phyloP scores from a whole-genome alignment of 2,113 vertebrate genomes.

The Eonycteris spelaea region DNA sequence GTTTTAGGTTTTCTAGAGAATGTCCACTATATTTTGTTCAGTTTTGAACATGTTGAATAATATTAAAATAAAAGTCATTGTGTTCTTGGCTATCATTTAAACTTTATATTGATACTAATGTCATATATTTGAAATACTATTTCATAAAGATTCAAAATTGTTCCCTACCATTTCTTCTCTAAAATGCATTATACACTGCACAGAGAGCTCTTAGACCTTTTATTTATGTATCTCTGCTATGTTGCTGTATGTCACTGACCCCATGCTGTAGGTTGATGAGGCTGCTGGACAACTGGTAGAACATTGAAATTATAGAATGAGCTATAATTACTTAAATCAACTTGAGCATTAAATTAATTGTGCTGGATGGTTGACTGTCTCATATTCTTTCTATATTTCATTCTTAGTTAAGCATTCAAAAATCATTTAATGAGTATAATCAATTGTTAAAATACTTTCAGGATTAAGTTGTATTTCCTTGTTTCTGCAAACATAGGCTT shows the following conservation, averaged over 20 bases:
- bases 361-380: constrained; percentile 17
- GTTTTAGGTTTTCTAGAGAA: constrained; percentile 10
- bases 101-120: background rate
- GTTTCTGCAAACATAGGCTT: background rate
- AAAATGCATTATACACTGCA: background rate
- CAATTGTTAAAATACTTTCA: background rate
- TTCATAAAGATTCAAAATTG: constrained; percentile 13
- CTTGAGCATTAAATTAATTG: constrained; percentile 47
- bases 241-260: background rate
- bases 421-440: background rate
- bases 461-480: background rate
- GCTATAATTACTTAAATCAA: background rate
- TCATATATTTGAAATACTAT: background rate
- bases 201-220: background rate
- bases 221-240: background rate
- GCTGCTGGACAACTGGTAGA: background rate
- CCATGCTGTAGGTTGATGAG: background rate
- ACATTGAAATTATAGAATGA: constrained; percentile 24
- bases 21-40: background rate
- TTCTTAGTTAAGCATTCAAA: constrained; percentile 13
- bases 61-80: constrained; percentile 17
- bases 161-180: background rate
- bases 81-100: constrained; percentile 18
- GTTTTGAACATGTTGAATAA: constrained; percentile 21
- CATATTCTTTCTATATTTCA: constrained; percentile 15